A percentile compares a stretch with the other conserved stretches of the same genome.
These are phyloP conservation scores for Smittia aterrima DNA, from an alignment of 2,888 invertebrate genomes.

Conservation along the genomic window DNA sequence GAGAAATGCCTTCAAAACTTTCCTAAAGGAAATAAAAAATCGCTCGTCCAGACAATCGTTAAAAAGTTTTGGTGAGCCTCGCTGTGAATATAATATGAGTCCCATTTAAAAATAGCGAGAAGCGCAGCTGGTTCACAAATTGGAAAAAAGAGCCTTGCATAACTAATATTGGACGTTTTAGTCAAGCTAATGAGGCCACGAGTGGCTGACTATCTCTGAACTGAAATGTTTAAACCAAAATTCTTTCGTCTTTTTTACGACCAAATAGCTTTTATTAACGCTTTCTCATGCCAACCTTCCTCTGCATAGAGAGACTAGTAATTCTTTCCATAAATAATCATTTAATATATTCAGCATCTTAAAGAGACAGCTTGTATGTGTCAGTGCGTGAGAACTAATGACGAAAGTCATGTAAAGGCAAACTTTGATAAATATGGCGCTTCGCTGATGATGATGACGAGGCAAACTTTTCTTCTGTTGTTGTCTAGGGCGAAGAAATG, in stretches of 20 bases:
- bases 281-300: too few relatives aligned
- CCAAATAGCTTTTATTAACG: too few relatives aligned
- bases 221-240: too few relatives aligned
- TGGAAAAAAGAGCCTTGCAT: not conserved
- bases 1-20: too few relatives aligned
- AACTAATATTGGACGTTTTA: too few relatives aligned
- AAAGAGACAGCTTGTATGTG: not conserved
- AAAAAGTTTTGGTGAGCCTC: not conserved
- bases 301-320: too few relatives aligned
- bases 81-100: too few relatives aligned
- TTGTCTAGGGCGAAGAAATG: too few relatives aligned
- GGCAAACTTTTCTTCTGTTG: too few relatives aligned
- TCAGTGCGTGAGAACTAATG: not conserved
- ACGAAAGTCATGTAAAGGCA: not conserved
- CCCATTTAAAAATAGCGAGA: too few relatives aligned
- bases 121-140: not conserved
- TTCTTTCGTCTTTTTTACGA: too few relatives aligned
- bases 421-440: not conserved
- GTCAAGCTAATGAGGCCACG: not conserved
- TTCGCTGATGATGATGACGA: not conserved
- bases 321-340: slow-evolving; percentile 31
- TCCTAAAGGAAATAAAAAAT: not conserved
- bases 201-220: too few relatives aligned
- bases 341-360: not conserved
- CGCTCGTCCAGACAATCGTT: not conserved